Conservation (phyloP, 30 jellyfish, hydroid and myxozoan genomes). For the Aurelia aurita complex sp. Pacific region DNA sequence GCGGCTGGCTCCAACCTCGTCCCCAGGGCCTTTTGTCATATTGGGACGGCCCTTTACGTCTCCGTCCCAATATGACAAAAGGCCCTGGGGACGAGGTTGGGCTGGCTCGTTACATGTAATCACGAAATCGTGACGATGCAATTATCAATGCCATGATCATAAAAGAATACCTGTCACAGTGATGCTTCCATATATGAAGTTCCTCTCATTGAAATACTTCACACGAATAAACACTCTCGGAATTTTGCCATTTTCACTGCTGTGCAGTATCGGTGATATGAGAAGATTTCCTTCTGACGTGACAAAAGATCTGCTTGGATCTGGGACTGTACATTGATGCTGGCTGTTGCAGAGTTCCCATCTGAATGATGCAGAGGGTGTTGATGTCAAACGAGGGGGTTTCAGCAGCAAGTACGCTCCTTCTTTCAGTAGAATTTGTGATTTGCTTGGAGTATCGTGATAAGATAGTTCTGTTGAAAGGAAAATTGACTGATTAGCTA, state of each 20-base stretch:
- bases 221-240: neutral
- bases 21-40: too few relatives aligned
- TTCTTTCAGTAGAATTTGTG: constrained; percentile 11
- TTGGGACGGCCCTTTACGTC: too few relatives aligned
- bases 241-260: neutral
- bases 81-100: too few relatives aligned
- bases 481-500: too few relatives aligned
- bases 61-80: too few relatives aligned
- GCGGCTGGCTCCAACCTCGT: too few relatives aligned
- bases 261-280: constrained; percentile 9
- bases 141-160: too few relatives aligned
- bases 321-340: neutral
- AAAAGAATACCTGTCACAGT: constrained; percentile 2
- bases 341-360: constrained; percentile 45
- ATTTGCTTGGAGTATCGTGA: neutral
- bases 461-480: too few relatives aligned
- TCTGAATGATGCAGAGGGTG: neutral
- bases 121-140: too few relatives aligned
- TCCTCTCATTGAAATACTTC: neutral
- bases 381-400: constrained; percentile 1
- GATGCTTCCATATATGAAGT: neutral
- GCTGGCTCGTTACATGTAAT: too few relatives aligned
- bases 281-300: constrained; percentile 12
- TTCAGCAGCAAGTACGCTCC: constrained; percentile 5
- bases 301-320: neutral